Evolutionary conservation across 2,113 vertebrate species (phyloP).

Genomic region (Neodontobutis hainanensis): DNA sequence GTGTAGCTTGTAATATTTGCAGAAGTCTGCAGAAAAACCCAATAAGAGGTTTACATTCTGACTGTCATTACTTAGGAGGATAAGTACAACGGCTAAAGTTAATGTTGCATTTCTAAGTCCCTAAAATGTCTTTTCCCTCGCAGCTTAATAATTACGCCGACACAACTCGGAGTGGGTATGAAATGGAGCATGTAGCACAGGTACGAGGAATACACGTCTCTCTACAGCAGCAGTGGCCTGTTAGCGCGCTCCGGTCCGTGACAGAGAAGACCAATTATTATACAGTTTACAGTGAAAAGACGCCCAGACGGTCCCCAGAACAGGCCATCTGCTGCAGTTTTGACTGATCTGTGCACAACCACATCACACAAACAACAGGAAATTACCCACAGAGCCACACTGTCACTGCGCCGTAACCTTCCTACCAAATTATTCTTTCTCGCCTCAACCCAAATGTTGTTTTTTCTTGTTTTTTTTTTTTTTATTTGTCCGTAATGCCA

Average conservation of each 20-base stretch:
- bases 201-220: slow-evolving; percentile 19
- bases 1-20: neutral
- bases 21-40: neutral
- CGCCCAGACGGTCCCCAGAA: slow-evolving; percentile 53
- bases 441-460: slow-evolving; percentile 56
- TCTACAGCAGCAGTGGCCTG: slow-evolving; percentile 40
- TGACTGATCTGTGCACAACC: slow-evolving; percentile 71
- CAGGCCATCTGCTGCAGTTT: slow-evolving; percentile 69
- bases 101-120: slow-evolving; percentile 30
- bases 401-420: slow-evolving; percentile 65
- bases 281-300: slow-evolving; percentile 12
- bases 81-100: slow-evolving; percentile 26
- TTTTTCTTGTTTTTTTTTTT: slow-evolving; percentile 64
- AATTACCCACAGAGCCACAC: slow-evolving; percentile 70
- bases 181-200: slow-evolving; percentile 43
- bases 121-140: neutral
- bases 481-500: slow-evolving; percentile 53
- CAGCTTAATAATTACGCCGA: slow-evolving; percentile 24
- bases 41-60: neutral
- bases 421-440: slow-evolving; percentile 56
- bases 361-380: slow-evolving; percentile 70
- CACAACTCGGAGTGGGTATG: slow-evolving; percentile 12
- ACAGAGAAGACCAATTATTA: slow-evolving; percentile 68
- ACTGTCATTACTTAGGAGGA: neutral
- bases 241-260: slow-evolving; percentile 57